Percentiles rank a stretch among this genome's conserved stretches.
These are phyloP conservation scores for Ptilodon capucinus DNA, from an alignment of 2,888 invertebrate genomes.

Conservation along the genomic window DNA sequence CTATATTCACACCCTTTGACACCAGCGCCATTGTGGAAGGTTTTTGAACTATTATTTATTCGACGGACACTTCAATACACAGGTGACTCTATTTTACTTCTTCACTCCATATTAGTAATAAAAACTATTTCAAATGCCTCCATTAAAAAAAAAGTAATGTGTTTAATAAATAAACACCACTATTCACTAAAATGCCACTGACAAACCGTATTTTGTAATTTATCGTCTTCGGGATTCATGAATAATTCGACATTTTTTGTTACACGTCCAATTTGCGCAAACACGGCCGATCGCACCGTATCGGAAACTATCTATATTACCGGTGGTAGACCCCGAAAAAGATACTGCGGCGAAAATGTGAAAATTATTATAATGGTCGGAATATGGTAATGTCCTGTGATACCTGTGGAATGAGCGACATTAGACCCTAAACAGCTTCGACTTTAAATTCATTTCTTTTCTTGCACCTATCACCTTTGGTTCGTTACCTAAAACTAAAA, in stretches of 20 bases:
- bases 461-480: no score
- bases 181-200: conserved; percentile 1
- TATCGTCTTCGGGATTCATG: conserved; percentile 17
- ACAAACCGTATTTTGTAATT: conserved; percentile 10
- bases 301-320: conserved; percentile 21
- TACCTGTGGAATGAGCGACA: conserved; percentile 24
- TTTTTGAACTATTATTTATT: no score
- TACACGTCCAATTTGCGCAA: conserved; percentile 18
- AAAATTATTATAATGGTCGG: conserved; percentile 49
- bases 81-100: no score
- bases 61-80: no score
- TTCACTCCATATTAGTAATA: no score
- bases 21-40: no score
- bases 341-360: conserved; percentile 36
- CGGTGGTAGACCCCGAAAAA: conserved; percentile 12
- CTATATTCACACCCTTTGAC: no score
- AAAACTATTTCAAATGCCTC: no score
- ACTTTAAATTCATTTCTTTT: conserved; percentile 23
- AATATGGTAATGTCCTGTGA: conserved; percentile 27
- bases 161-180: not conserved
- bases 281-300: conserved; percentile 16
- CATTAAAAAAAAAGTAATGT: no score
- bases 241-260: conserved; percentile 27
- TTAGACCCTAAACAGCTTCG: conserved; percentile 11
- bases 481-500: no score